Evolutionary conservation across 2,888 invertebrate genomes (phyloP).

Genomic region (Sclerodermus sp.): DNA sequence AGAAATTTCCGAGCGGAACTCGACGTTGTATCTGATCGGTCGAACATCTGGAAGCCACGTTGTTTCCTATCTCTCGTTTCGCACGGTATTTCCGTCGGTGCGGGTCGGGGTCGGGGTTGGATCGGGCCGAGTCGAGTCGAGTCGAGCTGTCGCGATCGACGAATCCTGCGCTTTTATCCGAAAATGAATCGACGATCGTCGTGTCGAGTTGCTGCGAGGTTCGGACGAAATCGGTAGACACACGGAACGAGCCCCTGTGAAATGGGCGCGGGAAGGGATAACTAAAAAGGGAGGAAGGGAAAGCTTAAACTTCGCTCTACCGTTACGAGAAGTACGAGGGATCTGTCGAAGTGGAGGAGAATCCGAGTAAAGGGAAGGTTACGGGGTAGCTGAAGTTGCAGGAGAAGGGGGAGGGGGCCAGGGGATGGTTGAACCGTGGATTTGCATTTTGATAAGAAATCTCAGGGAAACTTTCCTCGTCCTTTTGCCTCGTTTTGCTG

Average conservation of each 20-base stretch:
- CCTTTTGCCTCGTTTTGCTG: constrained; percentile 4
- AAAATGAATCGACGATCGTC: background rate
- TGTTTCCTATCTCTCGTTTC: background rate
- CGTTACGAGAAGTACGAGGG: constrained; percentile 11
- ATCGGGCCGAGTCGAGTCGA: too few relatives aligned
- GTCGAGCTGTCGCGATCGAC: background rate
- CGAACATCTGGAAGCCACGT: background rate
- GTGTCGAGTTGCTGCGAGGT: background rate
- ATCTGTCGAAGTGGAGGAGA: constrained; percentile 15
- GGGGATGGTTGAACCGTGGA: constrained; percentile 43
- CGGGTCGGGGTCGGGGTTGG: too few relatives aligned
- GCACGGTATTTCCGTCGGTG: background rate
- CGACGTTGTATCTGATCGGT: background rate
- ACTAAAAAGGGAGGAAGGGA: constrained; percentile 1
- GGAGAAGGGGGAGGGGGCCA: constrained; percentile 23
- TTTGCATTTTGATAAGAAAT: constrained; percentile 59
- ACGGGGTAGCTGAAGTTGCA: constrained; percentile 9
- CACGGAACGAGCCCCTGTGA: background rate
- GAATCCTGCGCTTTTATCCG: background rate
- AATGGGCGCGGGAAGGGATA: too few relatives aligned
- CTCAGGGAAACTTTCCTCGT: constrained; percentile 48
- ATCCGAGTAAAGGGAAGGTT: background rate
- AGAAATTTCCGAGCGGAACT: background rate
- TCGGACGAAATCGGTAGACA: background rate
- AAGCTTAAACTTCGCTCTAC: constrained; percentile 13